Percentiles rank a stretch among this genome's conserved stretches.
phyloP scores from a whole-genome alignment of 1,140 invertebrate genomes.

The Cherax quadricarinatus region DNA sequence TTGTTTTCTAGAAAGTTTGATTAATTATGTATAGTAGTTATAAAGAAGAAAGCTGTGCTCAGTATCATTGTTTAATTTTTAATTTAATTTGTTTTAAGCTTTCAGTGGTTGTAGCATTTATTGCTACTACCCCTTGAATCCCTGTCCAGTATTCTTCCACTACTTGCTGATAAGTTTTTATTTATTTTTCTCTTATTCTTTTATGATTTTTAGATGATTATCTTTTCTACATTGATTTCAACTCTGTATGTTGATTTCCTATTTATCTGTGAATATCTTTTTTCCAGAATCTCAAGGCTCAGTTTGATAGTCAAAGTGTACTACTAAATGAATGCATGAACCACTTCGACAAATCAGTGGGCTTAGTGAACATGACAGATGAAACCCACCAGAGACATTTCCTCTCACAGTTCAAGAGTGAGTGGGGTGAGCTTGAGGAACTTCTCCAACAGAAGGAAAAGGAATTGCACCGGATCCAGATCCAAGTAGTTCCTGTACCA shows the following conservation, averaged over 20 bases:
- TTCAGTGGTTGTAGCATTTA: too few relatives aligned
- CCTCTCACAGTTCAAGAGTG: constrained; percentile 85
- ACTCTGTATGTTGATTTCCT: not conserved
- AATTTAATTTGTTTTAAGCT: too few relatives aligned
- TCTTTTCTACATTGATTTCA: not conserved
- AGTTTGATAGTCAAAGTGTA: constrained; percentile 90
- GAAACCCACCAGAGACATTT: constrained; percentile 88
- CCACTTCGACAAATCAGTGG: constrained; percentile 86
- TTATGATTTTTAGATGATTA: not conserved
- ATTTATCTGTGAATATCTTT: not conserved
- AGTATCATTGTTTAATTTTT: too few relatives aligned
- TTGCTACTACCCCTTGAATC: too few relatives aligned
- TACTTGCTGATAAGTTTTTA: too few relatives aligned
- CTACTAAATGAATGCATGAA: constrained; percentile 84
- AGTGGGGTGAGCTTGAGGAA: constrained; percentile 83
- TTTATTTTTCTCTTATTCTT: too few relatives aligned
- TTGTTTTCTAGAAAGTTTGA: too few relatives aligned
- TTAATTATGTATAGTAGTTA: too few relatives aligned
- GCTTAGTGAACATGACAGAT: constrained; percentile 87
- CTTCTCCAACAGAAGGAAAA: constrained; percentile 69
- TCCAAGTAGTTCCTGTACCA: constrained; percentile 67
- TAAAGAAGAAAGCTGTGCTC: too few relatives aligned
- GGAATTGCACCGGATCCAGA: constrained; percentile 67
- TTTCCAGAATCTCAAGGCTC: constrained; percentile 87
- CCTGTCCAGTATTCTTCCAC: too few relatives aligned